phyloP scores from a whole-genome alignment of 2,888 invertebrate species.

The Scaptomyza parva region DNA sequence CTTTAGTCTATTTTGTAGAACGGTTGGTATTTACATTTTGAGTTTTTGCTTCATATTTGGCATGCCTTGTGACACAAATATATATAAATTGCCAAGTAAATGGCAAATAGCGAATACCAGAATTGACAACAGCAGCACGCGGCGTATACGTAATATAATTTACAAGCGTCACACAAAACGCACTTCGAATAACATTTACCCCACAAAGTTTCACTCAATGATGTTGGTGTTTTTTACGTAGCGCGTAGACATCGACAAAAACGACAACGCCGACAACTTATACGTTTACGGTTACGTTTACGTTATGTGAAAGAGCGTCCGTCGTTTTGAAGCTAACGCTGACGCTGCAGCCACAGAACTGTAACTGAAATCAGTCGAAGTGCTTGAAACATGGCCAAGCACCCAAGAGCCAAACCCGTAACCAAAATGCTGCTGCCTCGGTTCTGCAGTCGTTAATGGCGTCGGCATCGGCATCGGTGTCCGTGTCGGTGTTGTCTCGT shows the following conservation, averaged over 20 bases:
- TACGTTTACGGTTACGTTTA: background rate
- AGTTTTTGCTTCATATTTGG: conserved; percentile 67
- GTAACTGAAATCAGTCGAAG: conserved; percentile 58
- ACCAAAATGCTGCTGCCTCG: conserved; percentile 78
- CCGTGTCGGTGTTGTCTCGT: conserved; percentile 33
- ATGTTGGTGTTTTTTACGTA: conserved; percentile 29
- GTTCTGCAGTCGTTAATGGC: conserved; percentile 48
- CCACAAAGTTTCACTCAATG: conserved; percentile 18
- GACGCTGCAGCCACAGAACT: conserved; percentile 72
- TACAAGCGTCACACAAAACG: conserved; percentile 38
- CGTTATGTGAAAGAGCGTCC: conserved; percentile 19
- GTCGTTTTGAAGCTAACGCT: conserved; percentile 63
- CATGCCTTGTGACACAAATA: conserved; percentile 66
- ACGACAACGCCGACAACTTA: conserved; percentile 1
- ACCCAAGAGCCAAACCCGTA: conserved; percentile 59
- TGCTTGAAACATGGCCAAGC: conserved; percentile 74
- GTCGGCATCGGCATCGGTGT: conserved; percentile 8
- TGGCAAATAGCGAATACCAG: conserved; percentile 30
- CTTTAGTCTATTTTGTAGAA: conserved; percentile 4
- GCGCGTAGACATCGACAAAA: background rate
- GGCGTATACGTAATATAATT: conserved; percentile 74
- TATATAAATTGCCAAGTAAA: conserved; percentile 61
- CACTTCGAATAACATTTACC: conserved; percentile 47
- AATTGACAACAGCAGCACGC: conserved; percentile 37
- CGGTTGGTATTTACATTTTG: conserved; percentile 64